These are phyloP conservation scores for Vulpes lagopus DNA, from an alignment of 2,113 vertebrate species.

Conservation along the genomic window DNA sequence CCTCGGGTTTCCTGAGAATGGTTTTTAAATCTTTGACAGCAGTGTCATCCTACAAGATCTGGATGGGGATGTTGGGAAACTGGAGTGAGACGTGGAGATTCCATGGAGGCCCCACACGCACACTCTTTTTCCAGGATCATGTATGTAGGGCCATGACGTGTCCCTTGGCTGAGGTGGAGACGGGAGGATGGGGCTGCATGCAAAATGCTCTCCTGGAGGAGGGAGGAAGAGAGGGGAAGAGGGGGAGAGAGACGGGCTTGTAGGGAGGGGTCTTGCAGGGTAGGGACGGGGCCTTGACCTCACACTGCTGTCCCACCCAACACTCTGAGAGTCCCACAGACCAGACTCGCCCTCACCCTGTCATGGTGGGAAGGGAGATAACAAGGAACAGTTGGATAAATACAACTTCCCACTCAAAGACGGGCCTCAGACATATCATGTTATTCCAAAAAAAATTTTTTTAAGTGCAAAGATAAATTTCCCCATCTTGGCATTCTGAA, in stretches of 20 bases:
- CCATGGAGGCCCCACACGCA: accelerated
- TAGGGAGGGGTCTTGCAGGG: too few relatives aligned
- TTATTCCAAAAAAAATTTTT: background rate
- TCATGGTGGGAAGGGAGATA: background rate
- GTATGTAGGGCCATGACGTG: accelerated
- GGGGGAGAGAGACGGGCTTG: background rate
- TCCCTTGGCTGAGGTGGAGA: background rate
- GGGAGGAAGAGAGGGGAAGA: accelerated
- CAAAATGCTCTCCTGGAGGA: background rate
- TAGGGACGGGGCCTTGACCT: too few relatives aligned
- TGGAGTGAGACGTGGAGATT: background rate
- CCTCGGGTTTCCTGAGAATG: background rate
- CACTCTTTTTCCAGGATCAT: background rate
- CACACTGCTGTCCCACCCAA: accelerated
- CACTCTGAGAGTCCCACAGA: background rate
- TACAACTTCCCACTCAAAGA: background rate
- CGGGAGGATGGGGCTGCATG: accelerated
- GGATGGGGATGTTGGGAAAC: background rate
- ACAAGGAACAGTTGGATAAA: slow-evolving; percentile 16
- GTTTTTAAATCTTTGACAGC: background rate
- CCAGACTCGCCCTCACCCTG: background rate
- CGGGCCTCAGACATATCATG: background rate
- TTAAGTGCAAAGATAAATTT: background rate
- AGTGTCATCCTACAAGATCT: background rate
- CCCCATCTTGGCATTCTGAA: background rate